phyloP scores from a whole-genome alignment of 2,113 vertebrate species.

The Henicopernis longicauda region DNA sequence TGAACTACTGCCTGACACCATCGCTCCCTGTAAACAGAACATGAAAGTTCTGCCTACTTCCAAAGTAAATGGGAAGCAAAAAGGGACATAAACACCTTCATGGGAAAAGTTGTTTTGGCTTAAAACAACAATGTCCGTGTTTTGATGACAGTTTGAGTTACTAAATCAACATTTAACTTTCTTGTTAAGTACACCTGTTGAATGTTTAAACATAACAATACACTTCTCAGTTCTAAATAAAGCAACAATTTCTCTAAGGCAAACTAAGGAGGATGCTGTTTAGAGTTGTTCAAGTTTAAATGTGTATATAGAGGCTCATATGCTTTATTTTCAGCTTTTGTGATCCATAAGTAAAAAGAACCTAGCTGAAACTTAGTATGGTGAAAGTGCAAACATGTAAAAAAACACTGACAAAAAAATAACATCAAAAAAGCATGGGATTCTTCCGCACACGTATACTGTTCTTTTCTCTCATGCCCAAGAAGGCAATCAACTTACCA shows the following conservation, averaged over 20 bases:
- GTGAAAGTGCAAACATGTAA: accelerated
- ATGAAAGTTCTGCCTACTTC: not conserved
- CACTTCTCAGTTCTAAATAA: not conserved
- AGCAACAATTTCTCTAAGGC: not conserved
- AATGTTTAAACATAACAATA: constrained; percentile 13
- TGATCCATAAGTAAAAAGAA: not conserved
- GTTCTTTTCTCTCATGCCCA: not conserved
- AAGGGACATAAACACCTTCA: not conserved
- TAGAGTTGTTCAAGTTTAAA: not conserved
- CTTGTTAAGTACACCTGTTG: not conserved
- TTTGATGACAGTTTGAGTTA: not conserved
- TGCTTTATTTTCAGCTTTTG: not conserved
- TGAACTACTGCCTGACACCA: not conserved
- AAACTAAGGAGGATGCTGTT: not conserved
- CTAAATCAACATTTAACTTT: constrained; percentile 31
- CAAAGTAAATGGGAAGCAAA: not conserved
- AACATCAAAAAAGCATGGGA: not conserved
- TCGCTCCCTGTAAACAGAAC: not conserved
- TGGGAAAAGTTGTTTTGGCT: not conserved
- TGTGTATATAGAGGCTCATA: accelerated
- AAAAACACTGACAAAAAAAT: not conserved
- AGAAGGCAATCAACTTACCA: constrained; percentile 79
- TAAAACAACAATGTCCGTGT: not conserved
- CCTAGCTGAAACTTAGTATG: not conserved
- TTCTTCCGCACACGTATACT: accelerated